A percentile compares a stretch with the other conserved stretches of the same genome.
Evolutionary conservation across 2,888 invertebrate genomes (phyloP).

Genomic region (Pseudococcus longispinus): DNA sequence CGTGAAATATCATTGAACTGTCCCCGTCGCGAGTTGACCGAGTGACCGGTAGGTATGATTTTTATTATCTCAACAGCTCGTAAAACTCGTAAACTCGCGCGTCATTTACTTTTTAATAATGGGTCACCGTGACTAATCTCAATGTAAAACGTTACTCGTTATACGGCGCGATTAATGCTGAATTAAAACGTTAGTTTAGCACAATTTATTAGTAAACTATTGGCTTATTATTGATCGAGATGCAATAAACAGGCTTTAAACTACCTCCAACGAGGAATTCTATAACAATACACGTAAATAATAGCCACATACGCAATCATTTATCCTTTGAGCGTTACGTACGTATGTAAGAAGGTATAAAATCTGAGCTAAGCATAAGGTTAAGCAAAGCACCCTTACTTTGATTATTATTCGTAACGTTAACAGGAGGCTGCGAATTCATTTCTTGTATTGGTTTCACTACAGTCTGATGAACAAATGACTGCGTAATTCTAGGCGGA

Average conservation of each 20-base stretch:
- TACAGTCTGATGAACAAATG: not conserved
- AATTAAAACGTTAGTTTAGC: not conserved
- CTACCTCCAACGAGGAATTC: not conserved
- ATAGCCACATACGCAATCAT: not conserved
- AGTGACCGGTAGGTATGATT: not conserved
- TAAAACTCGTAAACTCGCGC: not conserved
- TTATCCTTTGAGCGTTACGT: not conserved
- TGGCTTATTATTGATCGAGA: not conserved
- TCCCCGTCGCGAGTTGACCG: not conserved
- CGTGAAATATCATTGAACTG: not conserved
- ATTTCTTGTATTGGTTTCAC: conserved; percentile 38
- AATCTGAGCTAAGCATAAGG: not conserved
- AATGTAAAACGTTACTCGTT: not conserved
- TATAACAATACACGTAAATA: not conserved
- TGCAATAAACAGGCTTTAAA: not conserved
- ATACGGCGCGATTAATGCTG: not conserved
- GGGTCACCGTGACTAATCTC: not conserved
- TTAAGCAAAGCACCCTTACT: not conserved
- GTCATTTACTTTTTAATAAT: not conserved
- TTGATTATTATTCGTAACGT: conserved; percentile 53
- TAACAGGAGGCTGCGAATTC: conserved; percentile 9
- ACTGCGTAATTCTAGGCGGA: conserved; percentile 55
- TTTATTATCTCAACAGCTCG: not conserved
- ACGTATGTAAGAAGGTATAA: too few species aligned
- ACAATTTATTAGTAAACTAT: not conserved